A percentile compares a stretch with the other conserved stretches of the same genome.
Evolutionary conservation across 2,888 invertebrate species (phyloP).

Genomic region (Idaea dimidiata): DNA sequence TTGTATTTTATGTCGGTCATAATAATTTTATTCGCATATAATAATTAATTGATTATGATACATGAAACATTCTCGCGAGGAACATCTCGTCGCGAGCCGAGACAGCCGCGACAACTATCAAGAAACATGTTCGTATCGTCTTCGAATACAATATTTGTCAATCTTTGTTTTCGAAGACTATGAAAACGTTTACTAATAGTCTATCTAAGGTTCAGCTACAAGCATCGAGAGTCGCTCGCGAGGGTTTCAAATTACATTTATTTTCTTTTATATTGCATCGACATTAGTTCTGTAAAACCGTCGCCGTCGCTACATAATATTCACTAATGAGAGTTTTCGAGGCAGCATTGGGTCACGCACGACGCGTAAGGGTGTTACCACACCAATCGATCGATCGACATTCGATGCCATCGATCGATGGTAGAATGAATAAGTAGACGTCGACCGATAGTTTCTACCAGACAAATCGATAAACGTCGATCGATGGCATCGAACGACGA

Average conservation of each 20-base stretch:
- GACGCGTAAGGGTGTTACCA: too few relatives aligned
- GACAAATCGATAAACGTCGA: too few relatives aligned
- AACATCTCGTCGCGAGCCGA: conserved; percentile 52
- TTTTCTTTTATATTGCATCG: conserved; percentile 73
- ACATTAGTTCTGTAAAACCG: conserved; percentile 67
- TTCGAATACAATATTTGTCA: background rate
- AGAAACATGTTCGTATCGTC: background rate
- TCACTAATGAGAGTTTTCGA: conserved; percentile 78
- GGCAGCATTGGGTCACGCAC: conserved; percentile 67
- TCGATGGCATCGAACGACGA: too few relatives aligned
- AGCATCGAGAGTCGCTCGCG: conserved; percentile 34
- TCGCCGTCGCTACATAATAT: conserved; percentile 72
- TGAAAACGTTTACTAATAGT: background rate
- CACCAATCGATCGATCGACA: too few relatives aligned
- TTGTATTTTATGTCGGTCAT: conserved; percentile 56
- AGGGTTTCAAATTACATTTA: conserved; percentile 72
- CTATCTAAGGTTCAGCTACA: background rate
- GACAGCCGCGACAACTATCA: conserved; percentile 12
- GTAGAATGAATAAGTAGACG: too few relatives aligned
- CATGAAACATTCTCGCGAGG: conserved; percentile 66
- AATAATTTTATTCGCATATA: conserved; percentile 80
- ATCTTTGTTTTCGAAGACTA: background rate
- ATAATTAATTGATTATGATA: conserved; percentile 77
- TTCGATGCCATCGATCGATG: too few relatives aligned
- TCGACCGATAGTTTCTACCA: too few relatives aligned